Base-by-base conservation (phyloP, 2,797 vertebrate species). In the Ceyx erithaca region DNA sequence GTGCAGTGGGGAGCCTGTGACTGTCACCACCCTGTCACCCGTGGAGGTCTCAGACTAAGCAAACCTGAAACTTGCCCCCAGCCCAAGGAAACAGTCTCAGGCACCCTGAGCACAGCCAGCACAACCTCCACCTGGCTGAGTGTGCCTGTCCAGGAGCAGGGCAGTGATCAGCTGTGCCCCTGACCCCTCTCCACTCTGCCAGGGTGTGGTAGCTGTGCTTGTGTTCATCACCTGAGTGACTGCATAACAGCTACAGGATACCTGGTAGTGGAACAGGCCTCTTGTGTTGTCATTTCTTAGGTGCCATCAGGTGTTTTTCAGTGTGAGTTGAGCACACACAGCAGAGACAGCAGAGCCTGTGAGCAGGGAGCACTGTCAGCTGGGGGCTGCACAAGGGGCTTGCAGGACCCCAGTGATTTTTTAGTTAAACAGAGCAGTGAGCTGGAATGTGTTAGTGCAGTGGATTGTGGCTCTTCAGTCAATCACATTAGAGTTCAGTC, bases 401-500 rank as follows among this genome's bases (percentile, higher is more conserved):
- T 77, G 75, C 80, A 49, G 89, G 80, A 70, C 55, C 9, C 62
- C 61, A 49, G 93, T 92, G 84, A 71, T 84, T 82, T 93, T 96
- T 96, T 96, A 90, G 91, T 89, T 96, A 96, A 96, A 97, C 91
- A 91, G 93, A 97, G 95, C 93, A 96, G 77, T 97, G 96, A 97
- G 94, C 81, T 94, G 78, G 78, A 97, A 97, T 94, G 92, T 89
- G 97, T 93, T 93, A 90, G 88, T 54, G 89, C 93, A 89, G 66
- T 89, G 89, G 95, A 96, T 93, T 66, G 92, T 73, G 49, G 89
- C 95, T 97, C 94, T 95, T 97, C 95, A 97, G 95, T 98, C 97
- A 97, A 97, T 98, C 97, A 98, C 97, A 97, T 97, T 96, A 96
- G 84, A 92, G 95, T 97, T 97, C 97, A 98, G 98, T 98, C 97